These are phyloP conservation scores for Tyrophagus putrescentiae DNA, from an alignment of 1,140 invertebrate genomes.

Conservation along the genomic window DNA sequence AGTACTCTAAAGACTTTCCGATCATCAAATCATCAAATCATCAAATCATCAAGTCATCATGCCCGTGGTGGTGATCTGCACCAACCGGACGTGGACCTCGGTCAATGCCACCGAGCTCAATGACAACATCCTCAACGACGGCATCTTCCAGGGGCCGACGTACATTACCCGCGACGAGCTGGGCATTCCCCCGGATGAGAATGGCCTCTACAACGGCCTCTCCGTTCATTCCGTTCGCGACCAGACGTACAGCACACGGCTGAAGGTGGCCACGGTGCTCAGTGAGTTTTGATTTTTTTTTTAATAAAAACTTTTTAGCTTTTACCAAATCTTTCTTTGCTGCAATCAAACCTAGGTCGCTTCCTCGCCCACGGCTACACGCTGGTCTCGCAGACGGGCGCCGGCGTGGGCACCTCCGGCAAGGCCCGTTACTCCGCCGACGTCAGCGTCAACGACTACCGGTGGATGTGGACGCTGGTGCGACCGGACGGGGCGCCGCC, in stretches of 20 bases:
- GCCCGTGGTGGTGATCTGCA: conserved; percentile 17
- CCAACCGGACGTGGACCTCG: conserved; percentile 19
- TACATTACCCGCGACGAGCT: conserved; percentile 20
- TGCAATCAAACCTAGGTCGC: neutral
- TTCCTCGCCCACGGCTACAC: conserved; percentile 11
- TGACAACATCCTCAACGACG: conserved; percentile 20
- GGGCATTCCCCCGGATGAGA: conserved; percentile 20
- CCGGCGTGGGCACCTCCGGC: conserved; percentile 20
- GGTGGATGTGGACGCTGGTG: conserved; percentile 22
- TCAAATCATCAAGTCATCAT: too few relatives aligned
- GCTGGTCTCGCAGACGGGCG: neutral
- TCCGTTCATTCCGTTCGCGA: conserved; percentile 19
- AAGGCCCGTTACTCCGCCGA: conserved; percentile 23
- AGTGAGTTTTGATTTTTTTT: conserved; percentile 6
- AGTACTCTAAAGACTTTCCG: too few relatives aligned
- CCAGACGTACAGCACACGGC: conserved; percentile 12
- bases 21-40: too few relatives aligned
- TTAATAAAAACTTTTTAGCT: conserved; percentile 1
- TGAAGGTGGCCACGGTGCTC: conserved; percentile 20
- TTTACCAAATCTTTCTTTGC: neutral
- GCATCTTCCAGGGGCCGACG: conserved; percentile 19
- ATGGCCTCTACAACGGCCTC: conserved; percentile 17
- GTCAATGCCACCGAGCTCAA: conserved; percentile 21
- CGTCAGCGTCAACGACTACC: conserved; percentile 21
- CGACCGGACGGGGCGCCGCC: conserved; percentile 12